Evolutionary conservation across 2,888 invertebrate species (phyloP), one percentile per base, ranked within the genome.

Genomic region (Bellardia bayeri): DNA sequence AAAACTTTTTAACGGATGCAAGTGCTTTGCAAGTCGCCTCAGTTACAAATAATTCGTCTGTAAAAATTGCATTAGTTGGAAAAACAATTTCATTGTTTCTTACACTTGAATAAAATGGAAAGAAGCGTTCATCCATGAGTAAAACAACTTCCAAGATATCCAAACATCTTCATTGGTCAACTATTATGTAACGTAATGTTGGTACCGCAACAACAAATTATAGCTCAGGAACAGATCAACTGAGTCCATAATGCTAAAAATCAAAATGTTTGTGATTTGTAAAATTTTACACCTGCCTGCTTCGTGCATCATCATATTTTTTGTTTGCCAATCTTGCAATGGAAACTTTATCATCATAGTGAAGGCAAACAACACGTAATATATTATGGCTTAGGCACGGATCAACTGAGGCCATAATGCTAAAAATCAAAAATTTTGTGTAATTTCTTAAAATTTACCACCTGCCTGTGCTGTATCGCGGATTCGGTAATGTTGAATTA

Each of bases 151-250:
- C 23, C 37, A 4, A 37, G 6, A 37, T 37, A 6, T 37, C 37
- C 37, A 37, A 37, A 37, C 37, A 37, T 37, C 37, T 37, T 37
- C 37, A 3, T 37, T 6, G 37, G 5, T 37, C 37, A 37, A 37
- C 37, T 37, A 37, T 0, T 37, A 6, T 6, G 37, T 45, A 23
- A 23, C 23, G 23, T 9, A 2, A 45, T 45, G 9, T 45, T 45
- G 13, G 45, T 11, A 0, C 45, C 11, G 2, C 11, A 45, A 45
- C 45, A 45, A 45, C 45, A 51, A 51, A 66, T 66, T 61, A 88
- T 86, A 83, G 75, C 87, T 79, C 87, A 89, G 89, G 89, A 23
- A 89, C 89, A 54, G 88, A 42, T 89, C 89, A 82, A 89, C 88
- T 88, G 87, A 82, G 86, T 78, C 42, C 85, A 88, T 82, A 82